Evolutionary conservation across 1,140 invertebrate genomes (phyloP), one percentile per base, ranked within the genome.

Genomic region (Epicauta chinensis): DNA sequence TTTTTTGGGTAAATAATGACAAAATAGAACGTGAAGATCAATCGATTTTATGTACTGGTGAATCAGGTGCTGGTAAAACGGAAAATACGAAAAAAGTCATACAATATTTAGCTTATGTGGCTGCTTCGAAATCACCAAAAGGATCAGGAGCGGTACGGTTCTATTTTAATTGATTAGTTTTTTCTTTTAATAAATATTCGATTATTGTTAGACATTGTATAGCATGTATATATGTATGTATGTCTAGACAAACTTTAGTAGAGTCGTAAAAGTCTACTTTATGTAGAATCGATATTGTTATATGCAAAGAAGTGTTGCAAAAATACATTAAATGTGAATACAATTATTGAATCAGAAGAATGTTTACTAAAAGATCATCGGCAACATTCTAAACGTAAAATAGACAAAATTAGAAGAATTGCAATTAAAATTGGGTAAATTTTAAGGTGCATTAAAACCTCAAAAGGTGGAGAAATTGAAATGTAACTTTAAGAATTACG

Each of bases 1-100:
- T n/a, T n/a, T n/a, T n/a, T n/a, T n/a, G n/a, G n/a, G n/a, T n/a
- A n/a, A n/a, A n/a, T n/a, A n/a, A n/a, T n/a, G n/a, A n/a, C n/a
- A n/a, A n/a, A 81, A 15, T 77, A 97, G 96, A 99, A 80, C 85
- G 95, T 35, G 97, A 99, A 77, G 96, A 99, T 75, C 97, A 99
- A 76, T 97, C 94, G 6, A 99, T 99, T 72, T 78, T 99, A 46
- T 99, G 97, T 79, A 99, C 97, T 42, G 97, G 97, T 62, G 97
- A 99, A 76, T 99, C 96, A n/a, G 97, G 97, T 61, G 97, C 97
- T 59, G 97, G 97, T 57, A 99, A 99, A 80, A 99, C 97, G 14
- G 97, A 99, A 74, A 99, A 99, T 74, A 99, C 97, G 36, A 99
- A 99, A 77, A 99, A 99, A 83, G 97, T 99, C 29, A 99, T 99